Base-by-base conservation (phyloP, 1,140 invertebrate species). In the Asobara japonica region DNA sequence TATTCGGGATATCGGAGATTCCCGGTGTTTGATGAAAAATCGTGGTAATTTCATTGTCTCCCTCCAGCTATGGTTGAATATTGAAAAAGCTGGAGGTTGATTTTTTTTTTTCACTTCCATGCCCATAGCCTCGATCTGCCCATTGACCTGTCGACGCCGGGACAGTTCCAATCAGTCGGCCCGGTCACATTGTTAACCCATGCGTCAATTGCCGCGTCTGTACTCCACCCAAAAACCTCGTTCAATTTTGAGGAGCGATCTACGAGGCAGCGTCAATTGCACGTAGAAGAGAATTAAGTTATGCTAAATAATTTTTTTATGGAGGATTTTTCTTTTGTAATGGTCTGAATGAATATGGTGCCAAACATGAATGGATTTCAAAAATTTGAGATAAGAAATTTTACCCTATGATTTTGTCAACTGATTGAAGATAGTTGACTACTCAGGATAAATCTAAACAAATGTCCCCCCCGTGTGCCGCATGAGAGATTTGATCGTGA, bases 91-190 rank as follows among this genome's bases (percentile, higher is more conserved):
- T 22, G 25, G 41, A 36, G 36, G 27, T 69, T 16, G 13, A 29
- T 22, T 29, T 33, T 61, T 22, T 29, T 33, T 61, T 56, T 27
- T 48, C 13, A 29, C 33, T 27, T 20, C 20, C 29, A 30, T 27
- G 60, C 27, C 27, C 29, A 62, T 48, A 56, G 66, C 31, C 48
- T 60, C 66, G 51, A 68, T 68, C 66, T 74, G 69, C 69, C 68
- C 38, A 48, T 69, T 65, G 69, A 61, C 72, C 48, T 69, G 66
- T 74, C 75, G 64, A 69, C 61, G 38, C 74, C 33, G 27, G 48
- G 69, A 77, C 71, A 71, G 66, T 73, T 65, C 56, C 68, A 69
- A 69, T 73, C 67, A 69, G 66, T 64, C 38, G 61, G 38, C 51
- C 51, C 22, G 41, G 67, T 69, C 66, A 41, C 72, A 74, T 74